These are phyloP conservation scores for Drosophila pallidifrons DNA, from an alignment of 1,140 invertebrate species.

Conservation along the genomic window DNA sequence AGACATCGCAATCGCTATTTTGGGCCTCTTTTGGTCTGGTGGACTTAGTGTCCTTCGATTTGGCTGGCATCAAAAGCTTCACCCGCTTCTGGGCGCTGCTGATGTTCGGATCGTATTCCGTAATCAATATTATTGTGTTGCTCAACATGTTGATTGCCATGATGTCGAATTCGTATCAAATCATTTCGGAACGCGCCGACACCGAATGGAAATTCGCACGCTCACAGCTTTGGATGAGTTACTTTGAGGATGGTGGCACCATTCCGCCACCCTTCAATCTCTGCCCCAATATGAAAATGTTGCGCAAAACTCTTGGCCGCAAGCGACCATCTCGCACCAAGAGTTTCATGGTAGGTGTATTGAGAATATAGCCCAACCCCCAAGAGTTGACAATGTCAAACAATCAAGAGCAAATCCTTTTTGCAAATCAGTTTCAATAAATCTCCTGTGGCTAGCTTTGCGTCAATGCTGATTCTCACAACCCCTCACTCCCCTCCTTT, in stretches of 20 bases:
- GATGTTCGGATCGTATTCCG: constrained; percentile 95
- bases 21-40: constrained; percentile 97
- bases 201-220: constrained; percentile 97
- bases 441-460: constrained; percentile 63
- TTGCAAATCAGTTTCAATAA: constrained; percentile 74
- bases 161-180: constrained; percentile 98
- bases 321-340: constrained; percentile 85
- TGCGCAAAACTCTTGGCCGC: constrained; percentile 85
- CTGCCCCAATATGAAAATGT: constrained; percentile 89
- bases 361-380: neutral
- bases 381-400: neutral
- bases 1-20: constrained; percentile 96
- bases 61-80: constrained; percentile 94
- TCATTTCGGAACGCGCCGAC: constrained; percentile 95
- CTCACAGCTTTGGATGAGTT: constrained; percentile 96
- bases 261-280: constrained; percentile 96
- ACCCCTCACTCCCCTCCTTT: constrained; percentile 10
- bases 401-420: constrained; percentile 65
- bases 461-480: constrained; percentile 54
- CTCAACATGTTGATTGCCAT: constrained; percentile 98
- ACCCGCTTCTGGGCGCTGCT: constrained; percentile 94
- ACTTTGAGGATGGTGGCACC: constrained; percentile 94
- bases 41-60: constrained; percentile 93
- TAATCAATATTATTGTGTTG: constrained; percentile 96
- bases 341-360: constrained; percentile 87